phyloP scores from a whole-genome alignment of 2,888 invertebrate species.

The Tinea pellionella region DNA sequence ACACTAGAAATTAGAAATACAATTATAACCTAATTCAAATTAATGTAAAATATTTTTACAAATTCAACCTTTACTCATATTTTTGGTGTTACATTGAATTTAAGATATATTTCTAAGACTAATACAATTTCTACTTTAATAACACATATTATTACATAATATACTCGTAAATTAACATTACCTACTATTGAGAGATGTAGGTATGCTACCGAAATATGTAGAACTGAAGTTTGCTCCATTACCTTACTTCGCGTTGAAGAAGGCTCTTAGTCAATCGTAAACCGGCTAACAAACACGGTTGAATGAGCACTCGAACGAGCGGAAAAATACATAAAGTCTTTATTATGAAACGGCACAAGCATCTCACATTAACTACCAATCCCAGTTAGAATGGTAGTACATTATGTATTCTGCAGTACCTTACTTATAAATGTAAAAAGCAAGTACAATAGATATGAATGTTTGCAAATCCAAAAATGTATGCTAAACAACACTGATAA shows the following conservation, averaged over 20 bases:
- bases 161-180: not conserved
- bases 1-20: too few relatives aligned
- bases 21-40: too few relatives aligned
- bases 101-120: not conserved
- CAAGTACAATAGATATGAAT: too few relatives aligned
- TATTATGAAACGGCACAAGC: conserved; percentile 9
- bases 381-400: not conserved
- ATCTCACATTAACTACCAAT: not conserved
- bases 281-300: conserved; percentile 5
- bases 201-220: not conserved
- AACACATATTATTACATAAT: too few relatives aligned
- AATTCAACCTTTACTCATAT: not conserved
- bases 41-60: too few relatives aligned
- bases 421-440: not conserved
- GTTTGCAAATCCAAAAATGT: too few relatives aligned
- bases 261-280: conserved; percentile 12
- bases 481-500: too few relatives aligned
- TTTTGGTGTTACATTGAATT: not conserved
- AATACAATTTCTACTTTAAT: not conserved
- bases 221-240: not conserved
- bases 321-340: conserved; percentile 12
- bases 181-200: not conserved
- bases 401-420: not conserved
- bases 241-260: not conserved
- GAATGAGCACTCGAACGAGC: conserved; percentile 7